Evolutionary conservation across 2,113 vertebrate species (phyloP).

Genomic region (Phalacrocorax carbo): DNA sequence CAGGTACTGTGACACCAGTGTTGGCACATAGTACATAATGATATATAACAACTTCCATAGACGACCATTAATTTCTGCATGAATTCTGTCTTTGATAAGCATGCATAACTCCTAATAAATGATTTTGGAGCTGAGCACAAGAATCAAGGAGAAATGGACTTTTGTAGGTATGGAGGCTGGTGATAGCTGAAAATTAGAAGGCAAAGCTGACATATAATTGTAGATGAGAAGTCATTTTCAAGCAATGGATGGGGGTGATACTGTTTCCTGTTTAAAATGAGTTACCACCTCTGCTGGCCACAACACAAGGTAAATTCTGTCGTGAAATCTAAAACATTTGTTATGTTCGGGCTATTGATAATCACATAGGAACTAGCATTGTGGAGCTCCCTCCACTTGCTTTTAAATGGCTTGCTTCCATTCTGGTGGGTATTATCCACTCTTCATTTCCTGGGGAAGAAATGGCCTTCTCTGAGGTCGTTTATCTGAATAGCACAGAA

Average conservation of each 20-base stretch:
- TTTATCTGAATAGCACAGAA: neutral
- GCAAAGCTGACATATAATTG: conserved; percentile 30
- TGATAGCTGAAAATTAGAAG: conserved; percentile 39
- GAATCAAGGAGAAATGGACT: conserved; percentile 28
- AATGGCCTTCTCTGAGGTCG: conserved; percentile 16
- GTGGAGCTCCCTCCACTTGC: conserved; percentile 12
- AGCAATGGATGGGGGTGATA: neutral
- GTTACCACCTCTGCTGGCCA: neutral
- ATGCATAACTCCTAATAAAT: conserved; percentile 13
- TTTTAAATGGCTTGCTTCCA: conserved; percentile 6
- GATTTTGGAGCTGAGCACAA: neutral
- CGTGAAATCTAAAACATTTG: neutral
- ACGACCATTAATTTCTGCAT: conserved; percentile 21
- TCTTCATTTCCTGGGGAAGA: conserved; percentile 18
- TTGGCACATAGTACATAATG: neutral
- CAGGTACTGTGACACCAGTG: neutral
- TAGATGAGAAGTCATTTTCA: conserved; percentile 34
- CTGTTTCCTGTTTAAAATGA: conserved; percentile 30
- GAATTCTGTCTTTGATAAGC: conserved; percentile 52
- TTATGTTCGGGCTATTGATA: conserved; percentile 33
- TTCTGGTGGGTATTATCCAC: neutral
- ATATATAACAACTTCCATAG: neutral
- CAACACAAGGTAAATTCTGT: neutral
- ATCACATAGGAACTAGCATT: neutral
- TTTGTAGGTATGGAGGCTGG: neutral